phyloP scores from a whole-genome alignment of 2,113 vertebrate genomes.

The Antechinus flavipes region DNA sequence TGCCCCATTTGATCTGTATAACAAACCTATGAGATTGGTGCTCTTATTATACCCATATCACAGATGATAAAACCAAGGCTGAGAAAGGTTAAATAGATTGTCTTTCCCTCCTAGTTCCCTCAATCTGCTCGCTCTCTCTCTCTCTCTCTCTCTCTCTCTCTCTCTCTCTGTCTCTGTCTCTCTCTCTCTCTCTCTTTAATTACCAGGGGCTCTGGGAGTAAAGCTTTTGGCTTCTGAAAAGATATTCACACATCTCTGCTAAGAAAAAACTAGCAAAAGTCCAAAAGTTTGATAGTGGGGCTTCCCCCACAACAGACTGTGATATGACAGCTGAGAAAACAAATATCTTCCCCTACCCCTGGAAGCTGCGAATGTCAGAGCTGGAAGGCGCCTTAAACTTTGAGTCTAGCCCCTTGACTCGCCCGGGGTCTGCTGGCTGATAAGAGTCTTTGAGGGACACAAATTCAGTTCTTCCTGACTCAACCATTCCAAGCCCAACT shows the following conservation, averaged over 20 bases:
- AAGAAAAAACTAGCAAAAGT: background rate
- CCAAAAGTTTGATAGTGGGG: too few species aligned
- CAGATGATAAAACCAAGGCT: background rate
- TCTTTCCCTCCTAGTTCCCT: background rate
- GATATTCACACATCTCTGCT: background rate
- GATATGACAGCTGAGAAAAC: background rate
- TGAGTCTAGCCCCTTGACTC: background rate
- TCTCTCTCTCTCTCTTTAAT: background rate
- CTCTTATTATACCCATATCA: background rate
- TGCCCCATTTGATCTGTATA: background rate
- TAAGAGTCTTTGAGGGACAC: background rate
- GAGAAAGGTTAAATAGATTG: background rate
- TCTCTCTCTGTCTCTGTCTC: background rate
- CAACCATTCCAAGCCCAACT: fast-evolving
- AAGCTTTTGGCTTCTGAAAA: background rate
- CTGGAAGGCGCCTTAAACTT: background rate
- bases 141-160: background rate
- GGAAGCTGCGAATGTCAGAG: background rate
- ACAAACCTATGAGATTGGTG: background rate
- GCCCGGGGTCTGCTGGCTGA: background rate
- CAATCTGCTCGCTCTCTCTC: background rate
- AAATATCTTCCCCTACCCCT: background rate
- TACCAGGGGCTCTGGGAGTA: background rate
- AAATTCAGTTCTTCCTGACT: background rate
- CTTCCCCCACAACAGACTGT: background rate